A percentile compares a stretch with the other conserved stretches of the same genome.
Evolutionary conservation across 2,797 vertebrate genomes (phyloP).

Genomic region (Pteropus rufus): DNA sequence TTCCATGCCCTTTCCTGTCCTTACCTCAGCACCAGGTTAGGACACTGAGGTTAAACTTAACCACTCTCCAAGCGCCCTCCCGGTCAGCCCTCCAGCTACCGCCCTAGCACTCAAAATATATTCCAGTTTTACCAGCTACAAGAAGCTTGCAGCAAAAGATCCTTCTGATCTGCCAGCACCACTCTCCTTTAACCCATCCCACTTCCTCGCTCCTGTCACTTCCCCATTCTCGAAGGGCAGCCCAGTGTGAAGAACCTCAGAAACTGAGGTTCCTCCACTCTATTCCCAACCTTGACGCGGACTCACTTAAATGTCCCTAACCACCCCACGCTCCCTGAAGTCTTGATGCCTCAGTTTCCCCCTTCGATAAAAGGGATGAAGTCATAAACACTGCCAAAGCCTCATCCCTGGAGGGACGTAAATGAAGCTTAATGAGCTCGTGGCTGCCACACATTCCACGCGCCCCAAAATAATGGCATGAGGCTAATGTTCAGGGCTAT

Average conservation of each 20-base stretch:
- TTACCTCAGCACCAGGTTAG: background rate
- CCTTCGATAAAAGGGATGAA: background rate
- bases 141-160: background rate
- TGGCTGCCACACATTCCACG: slow-evolving; percentile 55
- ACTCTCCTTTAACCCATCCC: background rate
- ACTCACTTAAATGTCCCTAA: slow-evolving; percentile 20
- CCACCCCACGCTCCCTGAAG: background rate
- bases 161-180: background rate
- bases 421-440: slow-evolving; percentile 39
- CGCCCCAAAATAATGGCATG: slow-evolving; percentile 66
- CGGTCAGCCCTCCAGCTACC: background rate
- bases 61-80: background rate
- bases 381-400: background rate
- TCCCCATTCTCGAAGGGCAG: slow-evolving; percentile 47
- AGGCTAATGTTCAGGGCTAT: slow-evolving; percentile 52
- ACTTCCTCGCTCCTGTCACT: slow-evolving; percentile 8
- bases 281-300: background rate
- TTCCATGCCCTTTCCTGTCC: background rate
- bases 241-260: background rate
- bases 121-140: background rate
- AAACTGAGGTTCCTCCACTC: background rate
- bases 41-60: slow-evolving; percentile 31
- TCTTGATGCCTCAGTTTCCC: slow-evolving; percentile 58
- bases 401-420: slow-evolving; percentile 39
- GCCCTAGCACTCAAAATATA: background rate